Evolutionary conservation across 2,113 vertebrate genomes (phyloP).

Genomic region (Equus quagga): DNA sequence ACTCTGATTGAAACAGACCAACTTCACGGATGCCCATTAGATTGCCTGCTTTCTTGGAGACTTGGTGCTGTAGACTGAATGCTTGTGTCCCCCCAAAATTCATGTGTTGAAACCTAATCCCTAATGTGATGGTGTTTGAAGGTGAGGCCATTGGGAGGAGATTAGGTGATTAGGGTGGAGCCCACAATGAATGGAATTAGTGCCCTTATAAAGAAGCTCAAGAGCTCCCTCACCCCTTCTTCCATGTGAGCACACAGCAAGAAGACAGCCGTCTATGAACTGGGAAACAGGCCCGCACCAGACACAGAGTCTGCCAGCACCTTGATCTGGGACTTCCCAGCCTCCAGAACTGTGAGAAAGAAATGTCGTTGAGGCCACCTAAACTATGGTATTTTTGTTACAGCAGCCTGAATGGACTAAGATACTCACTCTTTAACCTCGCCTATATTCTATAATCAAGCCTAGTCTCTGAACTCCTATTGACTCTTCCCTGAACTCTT

Average conservation of each 20-base stretch:
- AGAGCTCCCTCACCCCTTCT: not conserved
- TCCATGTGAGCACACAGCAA: not conserved
- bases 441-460: not conserved
- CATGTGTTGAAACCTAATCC: not conserved
- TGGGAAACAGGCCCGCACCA: not conserved
- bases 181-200: not conserved
- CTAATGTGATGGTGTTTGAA: not conserved
- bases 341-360: not conserved
- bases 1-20: not conserved
- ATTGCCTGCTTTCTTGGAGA: not conserved
- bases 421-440: not conserved
- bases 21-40: not conserved
- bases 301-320: not conserved
- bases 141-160: too few species aligned
- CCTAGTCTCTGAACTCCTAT: not conserved
- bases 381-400: not conserved
- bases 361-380: not conserved
- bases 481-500: not conserved
- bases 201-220: not conserved
- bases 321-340: not conserved
- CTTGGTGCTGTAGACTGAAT: not conserved
- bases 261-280: not conserved
- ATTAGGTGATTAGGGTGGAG: not conserved
- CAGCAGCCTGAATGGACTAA: not conserved
- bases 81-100: not conserved